phyloP scores from a whole-genome alignment of 1,140 invertebrate species.

The Protaetia brevitarsis region DNA sequence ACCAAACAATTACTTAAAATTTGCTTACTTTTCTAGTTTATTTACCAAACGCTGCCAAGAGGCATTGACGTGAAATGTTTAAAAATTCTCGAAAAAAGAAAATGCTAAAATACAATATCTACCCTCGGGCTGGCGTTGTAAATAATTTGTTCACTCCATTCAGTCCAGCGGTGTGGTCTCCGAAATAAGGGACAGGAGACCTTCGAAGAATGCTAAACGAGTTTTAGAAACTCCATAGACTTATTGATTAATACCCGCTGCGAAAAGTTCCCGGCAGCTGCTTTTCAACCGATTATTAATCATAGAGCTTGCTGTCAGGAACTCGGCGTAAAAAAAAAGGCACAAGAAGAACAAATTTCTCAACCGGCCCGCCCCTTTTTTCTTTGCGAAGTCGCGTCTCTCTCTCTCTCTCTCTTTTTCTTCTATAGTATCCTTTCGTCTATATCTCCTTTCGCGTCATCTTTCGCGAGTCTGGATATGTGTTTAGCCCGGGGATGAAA shows the following conservation, averaged over 20 bases:
- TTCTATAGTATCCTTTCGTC: background rate
- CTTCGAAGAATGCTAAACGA: background rate
- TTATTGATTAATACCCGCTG: slow-evolving; percentile 2
- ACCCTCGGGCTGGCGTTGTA: too few species aligned
- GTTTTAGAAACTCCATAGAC: background rate
- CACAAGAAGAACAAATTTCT: slow-evolving; percentile 9
- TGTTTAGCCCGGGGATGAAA: background rate
- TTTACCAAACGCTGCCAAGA: too few species aligned
- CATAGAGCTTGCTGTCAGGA: background rate
- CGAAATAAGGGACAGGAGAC: background rate
- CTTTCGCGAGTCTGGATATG: background rate
- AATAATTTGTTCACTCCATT: background rate
- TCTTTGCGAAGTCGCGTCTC: background rate
- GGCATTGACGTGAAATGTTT: too few species aligned
- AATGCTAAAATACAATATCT: too few species aligned
- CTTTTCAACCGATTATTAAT: slow-evolving; percentile 7
- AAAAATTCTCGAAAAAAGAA: too few species aligned
- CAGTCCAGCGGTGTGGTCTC: too few species aligned
- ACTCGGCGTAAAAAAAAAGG: background rate
- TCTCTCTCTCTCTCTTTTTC: background rate
- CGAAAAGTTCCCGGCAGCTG: slow-evolving; percentile 4
- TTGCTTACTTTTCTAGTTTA: too few species aligned
- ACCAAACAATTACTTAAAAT: too few species aligned
- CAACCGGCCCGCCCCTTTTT: background rate
- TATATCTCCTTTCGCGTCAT: background rate